phyloP scores from a whole-genome alignment of 2,113 vertebrate species.

The Mus musculus region GRCm39 chr13:51591001-51591500 shows the following conservation, averaged over 20 bases:
- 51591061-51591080: constrained; percentile 21
- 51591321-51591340: constrained; percentile 50
- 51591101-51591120: background rate
- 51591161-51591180: background rate
- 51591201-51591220: too few relatives aligned
- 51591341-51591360: constrained; percentile 67
- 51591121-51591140: background rate
- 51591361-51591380: constrained; percentile 67
- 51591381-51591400: constrained; percentile 77
- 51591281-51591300: background rate
- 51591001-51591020: background rate
- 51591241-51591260: background rate
- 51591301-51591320: background rate
- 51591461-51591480: constrained; percentile 63
- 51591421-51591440: constrained; percentile 76
- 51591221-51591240: background rate
- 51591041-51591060: constrained; percentile 12
- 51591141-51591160: background rate
- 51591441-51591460: constrained; percentile 64
- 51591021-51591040: background rate
- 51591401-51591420: constrained; percentile 80
- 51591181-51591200: background rate
- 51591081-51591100: background rate
- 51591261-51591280: background rate
- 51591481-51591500: constrained; percentile 67